Evolutionary conservation across 2,113 vertebrate genomes (phyloP).

Genomic region (Vulpes vulpes): DNA sequence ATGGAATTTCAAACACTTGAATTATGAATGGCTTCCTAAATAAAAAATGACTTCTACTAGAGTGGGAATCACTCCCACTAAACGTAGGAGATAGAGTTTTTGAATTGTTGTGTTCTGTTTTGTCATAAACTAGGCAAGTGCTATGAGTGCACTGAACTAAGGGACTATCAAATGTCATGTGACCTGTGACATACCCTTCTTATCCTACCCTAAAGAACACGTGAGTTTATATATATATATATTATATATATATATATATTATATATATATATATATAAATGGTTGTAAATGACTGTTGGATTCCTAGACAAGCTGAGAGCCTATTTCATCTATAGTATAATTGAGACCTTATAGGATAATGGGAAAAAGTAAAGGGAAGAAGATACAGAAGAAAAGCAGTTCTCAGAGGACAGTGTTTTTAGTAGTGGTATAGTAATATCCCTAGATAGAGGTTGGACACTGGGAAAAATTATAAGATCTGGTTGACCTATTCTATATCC

Average conservation of each 20-base stretch:
- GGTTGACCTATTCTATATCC: background rate
- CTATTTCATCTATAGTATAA: background rate
- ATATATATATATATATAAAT: background rate
- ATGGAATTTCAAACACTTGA: constrained; percentile 40
- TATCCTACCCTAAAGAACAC: background rate
- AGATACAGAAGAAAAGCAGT: background rate
- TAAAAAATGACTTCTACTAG: background rate
- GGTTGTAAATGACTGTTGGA: constrained; percentile 4
- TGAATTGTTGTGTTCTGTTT: constrained; percentile 2
- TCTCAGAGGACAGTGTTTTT: background rate
- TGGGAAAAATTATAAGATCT: background rate
- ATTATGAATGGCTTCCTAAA: constrained; percentile 39
- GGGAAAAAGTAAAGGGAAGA: constrained; percentile 34
- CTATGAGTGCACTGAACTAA: background rate
- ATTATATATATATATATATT: background rate
- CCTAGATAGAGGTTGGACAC: background rate
- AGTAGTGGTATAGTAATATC: background rate
- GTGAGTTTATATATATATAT: background rate
- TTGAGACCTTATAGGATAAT: background rate
- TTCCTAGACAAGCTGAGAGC: background rate
- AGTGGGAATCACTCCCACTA: background rate
- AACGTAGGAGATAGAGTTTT: background rate
- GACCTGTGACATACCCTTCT: background rate
- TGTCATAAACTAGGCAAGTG: background rate
- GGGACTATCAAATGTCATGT: background rate